Evolutionary conservation across 2,888 invertebrate species (phyloP).

Genomic region (Pammene aurita): DNA sequence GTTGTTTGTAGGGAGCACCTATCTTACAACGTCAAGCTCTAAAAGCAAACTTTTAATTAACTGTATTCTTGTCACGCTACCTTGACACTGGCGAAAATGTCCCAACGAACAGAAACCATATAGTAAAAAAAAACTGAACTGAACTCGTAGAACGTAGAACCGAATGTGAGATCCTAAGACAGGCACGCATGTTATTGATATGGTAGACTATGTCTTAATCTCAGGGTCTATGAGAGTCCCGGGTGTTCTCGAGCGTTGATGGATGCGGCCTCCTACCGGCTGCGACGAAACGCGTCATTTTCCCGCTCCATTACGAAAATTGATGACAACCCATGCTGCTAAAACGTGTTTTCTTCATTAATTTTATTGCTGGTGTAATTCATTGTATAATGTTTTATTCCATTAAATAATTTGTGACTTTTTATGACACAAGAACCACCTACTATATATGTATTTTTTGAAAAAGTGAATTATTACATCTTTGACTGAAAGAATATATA

Average conservation of each 20-base stretch:
- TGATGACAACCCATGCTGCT: constrained; percentile 34
- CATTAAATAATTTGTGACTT: background rate
- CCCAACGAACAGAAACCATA: too few relatives aligned
- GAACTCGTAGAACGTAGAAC: too few relatives aligned
- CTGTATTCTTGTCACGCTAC: too few relatives aligned
- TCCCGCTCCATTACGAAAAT: constrained; percentile 31
- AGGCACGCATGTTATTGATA: background rate
- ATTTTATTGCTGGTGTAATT: constrained; percentile 27
- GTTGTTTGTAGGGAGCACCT: too few relatives aligned
- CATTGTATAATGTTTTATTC: constrained; percentile 28
- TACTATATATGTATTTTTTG: too few relatives aligned
- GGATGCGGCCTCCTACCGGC: constrained; percentile 22
- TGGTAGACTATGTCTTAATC: background rate
- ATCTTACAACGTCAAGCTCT: too few relatives aligned
- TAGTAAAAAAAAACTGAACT: too few relatives aligned
- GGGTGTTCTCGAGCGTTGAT: constrained; percentile 22
- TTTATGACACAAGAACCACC: too few relatives aligned
- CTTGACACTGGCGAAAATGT: too few relatives aligned
- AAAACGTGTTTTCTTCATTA: constrained; percentile 32
- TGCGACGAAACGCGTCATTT: constrained; percentile 32
- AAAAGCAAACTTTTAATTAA: too few relatives aligned
- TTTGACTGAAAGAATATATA: constrained; percentile 4
- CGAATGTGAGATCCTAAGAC: background rate
- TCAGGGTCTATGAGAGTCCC: background rate
- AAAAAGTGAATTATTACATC: too few relatives aligned